Conservation (phyloP, 2,888 invertebrate species). For the Nomada fabriciana region DNA sequence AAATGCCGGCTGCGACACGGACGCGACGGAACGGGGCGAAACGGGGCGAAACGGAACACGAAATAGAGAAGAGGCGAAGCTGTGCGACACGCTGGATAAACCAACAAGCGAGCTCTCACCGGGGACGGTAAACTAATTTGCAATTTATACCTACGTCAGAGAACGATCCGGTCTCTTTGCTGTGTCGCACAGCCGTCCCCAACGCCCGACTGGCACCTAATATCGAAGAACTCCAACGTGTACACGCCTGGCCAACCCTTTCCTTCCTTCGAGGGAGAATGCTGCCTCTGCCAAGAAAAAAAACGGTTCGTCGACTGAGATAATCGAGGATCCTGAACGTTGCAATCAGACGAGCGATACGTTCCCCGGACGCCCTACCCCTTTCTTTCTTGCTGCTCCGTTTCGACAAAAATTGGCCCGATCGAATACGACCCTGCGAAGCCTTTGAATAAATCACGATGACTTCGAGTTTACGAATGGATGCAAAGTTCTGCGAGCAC, state of each 20-base stretch:
- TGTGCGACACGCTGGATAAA: conserved; percentile 58
- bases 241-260: conserved; percentile 4
- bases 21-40: not conserved
- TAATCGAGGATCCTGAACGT: conserved; percentile 13
- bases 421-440: not conserved
- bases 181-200: conserved; percentile 15
- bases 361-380: not conserved
- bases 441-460: conserved; percentile 19
- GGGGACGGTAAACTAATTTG: conserved; percentile 72
- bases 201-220: conserved; percentile 39
- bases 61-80: not conserved
- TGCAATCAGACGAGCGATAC: not conserved
- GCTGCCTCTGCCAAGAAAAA: not conserved
- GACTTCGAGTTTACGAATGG: conserved; percentile 4
- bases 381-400: not conserved
- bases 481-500: conserved; percentile 7
- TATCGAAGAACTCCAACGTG: conserved; percentile 45
- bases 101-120: conserved; percentile 61
- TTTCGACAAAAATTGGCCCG: not conserved
- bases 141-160: conserved; percentile 67
- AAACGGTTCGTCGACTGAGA: not conserved
- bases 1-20: conserved; percentile 10
- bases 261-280: conserved; percentile 3
- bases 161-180: conserved; percentile 45
- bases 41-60: not conserved